These are phyloP conservation scores for Leucosticte australis DNA, from an alignment of 2,113 vertebrate genomes.

Conservation along the genomic window DNA sequence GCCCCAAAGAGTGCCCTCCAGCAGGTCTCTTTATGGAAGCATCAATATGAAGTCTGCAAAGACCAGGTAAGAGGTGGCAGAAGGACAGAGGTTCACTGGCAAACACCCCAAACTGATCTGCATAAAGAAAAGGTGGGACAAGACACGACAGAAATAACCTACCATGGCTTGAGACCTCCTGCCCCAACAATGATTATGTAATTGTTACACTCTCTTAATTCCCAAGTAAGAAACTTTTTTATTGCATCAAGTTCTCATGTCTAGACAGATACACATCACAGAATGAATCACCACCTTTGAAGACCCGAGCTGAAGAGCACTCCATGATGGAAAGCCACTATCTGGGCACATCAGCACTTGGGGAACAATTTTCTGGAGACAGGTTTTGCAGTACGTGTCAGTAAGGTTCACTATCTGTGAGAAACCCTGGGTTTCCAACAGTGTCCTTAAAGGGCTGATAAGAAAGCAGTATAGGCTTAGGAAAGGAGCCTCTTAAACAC, in stretches of 20 bases:
- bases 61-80: not conserved
- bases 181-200: not conserved
- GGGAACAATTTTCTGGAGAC: conserved; percentile 39
- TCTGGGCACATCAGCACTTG: conserved; percentile 28
- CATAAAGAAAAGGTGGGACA: not conserved
- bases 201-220: not conserved
- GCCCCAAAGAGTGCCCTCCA: not conserved
- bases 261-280: conserved; percentile 30
- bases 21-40: not conserved
- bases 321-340: conserved; percentile 16
- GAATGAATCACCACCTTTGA: conserved; percentile 51
- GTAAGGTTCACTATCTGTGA: not conserved
- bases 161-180: not conserved
- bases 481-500: not conserved
- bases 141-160: not conserved
- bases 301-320: conserved; percentile 14
- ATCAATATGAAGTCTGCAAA: not conserved
- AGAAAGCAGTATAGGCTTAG: not conserved
- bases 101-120: not conserved
- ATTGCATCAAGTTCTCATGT: conserved; percentile 43
- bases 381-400: not conserved
- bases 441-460: not conserved
- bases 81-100: not conserved
- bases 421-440: not conserved
- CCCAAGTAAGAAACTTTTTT: conserved; percentile 2